A percentile compares a stretch with the other conserved stretches of the same genome.
These are phyloP conservation scores for Cyprinus carpio DNA, from an alignment of 2,113 vertebrate genomes.

Conservation along the genomic window DNA sequence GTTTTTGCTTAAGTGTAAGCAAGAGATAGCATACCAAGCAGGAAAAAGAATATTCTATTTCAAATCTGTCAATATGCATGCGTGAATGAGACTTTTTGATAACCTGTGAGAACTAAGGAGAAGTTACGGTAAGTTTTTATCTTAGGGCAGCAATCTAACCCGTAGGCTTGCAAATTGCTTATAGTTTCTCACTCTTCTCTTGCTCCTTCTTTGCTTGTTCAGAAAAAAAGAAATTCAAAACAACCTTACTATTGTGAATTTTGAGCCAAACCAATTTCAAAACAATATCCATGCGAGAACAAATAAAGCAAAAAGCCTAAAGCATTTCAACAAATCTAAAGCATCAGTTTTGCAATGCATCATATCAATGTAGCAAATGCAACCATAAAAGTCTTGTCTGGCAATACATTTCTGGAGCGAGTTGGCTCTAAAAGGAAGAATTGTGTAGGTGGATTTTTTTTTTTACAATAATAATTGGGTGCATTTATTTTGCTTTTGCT, in stretches of 20 bases:
- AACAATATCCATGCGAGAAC: slow-evolving; percentile 27
- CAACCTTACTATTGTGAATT: not conserved
- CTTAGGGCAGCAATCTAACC: slow-evolving; percentile 15
- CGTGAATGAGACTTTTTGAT: not conserved
- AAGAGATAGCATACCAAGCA: not conserved
- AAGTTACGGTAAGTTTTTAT: not conserved
- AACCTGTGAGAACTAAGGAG: not conserved
- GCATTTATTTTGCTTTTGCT: not conserved
- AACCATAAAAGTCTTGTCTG: not conserved
- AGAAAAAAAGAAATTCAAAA: not conserved
- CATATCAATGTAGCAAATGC: slow-evolving; percentile 1
- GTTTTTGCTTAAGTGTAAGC: not conserved
- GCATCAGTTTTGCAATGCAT: not conserved
- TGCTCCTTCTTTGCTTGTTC: not conserved
- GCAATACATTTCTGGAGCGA: not conserved
- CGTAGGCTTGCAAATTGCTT: not conserved
- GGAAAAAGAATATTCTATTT: not conserved
- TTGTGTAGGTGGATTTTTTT: not conserved
- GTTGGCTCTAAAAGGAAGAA: not conserved
- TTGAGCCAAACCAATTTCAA: slow-evolving; percentile 32
- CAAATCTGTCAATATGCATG: not conserved
- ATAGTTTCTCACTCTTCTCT: slow-evolving; percentile 32
- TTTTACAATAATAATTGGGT: not conserved
- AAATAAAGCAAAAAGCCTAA: slow-evolving; percentile 17
- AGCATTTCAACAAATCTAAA: slow-evolving; percentile 17